These are phyloP conservation scores for Triplophysa rosa DNA, from an alignment of 2,113 vertebrate species.

Conservation along the genomic window DNA sequence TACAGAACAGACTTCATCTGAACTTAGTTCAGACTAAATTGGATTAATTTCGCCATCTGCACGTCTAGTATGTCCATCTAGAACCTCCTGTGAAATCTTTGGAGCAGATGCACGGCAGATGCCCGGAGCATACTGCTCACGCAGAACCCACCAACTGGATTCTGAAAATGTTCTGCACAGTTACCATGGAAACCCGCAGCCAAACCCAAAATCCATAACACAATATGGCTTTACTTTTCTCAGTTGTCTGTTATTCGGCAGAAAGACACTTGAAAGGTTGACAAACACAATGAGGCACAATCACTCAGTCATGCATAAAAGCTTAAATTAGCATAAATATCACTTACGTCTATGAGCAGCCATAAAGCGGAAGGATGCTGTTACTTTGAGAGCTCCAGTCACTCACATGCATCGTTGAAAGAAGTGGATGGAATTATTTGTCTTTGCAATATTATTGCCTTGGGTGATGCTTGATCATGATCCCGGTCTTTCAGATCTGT, in stretches of 20 bases:
- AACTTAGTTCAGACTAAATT: not conserved
- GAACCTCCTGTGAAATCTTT: conserved; percentile 1
- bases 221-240: conserved; percentile 7
- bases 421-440: not conserved
- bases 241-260: conserved; percentile 19
- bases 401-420: conserved; percentile 1
- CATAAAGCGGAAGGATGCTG: not conserved
- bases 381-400: not conserved
- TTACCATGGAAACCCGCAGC: conserved; percentile 45
- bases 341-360: conserved; percentile 1
- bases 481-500: no score
- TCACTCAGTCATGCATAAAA: conserved; percentile 18
- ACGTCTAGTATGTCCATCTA: not conserved
- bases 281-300: conserved; percentile 32
- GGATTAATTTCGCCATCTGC: not conserved
- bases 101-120: conserved; percentile 26
- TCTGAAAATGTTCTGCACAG: conserved; percentile 38
- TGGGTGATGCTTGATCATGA: no score
- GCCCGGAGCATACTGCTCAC: conserved; percentile 20
- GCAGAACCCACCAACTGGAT: conserved; percentile 32
- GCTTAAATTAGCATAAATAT: conserved; percentile 36
- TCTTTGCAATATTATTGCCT: not conserved
- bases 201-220: conserved; percentile 23
- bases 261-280: conserved; percentile 8
- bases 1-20: not conserved